These are phyloP conservation scores for Clarias laeviceps DNA, from an alignment of 2,797 vertebrate genomes.

Conservation along the genomic window DNA sequence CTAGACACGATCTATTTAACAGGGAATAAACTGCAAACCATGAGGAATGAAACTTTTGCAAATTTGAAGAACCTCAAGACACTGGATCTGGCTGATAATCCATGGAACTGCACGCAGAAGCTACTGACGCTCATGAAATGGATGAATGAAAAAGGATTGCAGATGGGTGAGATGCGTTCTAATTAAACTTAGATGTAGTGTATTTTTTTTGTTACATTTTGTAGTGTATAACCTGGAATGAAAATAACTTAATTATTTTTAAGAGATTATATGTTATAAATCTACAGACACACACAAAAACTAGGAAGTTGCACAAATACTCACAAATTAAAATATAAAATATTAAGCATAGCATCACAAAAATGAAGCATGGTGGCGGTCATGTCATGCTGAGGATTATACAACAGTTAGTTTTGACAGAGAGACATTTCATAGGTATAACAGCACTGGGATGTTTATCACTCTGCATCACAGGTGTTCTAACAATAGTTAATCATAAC, in stretches of 20 bases:
- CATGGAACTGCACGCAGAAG: constrained; percentile 82
- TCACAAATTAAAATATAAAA: neutral
- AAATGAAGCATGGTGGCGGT: neutral
- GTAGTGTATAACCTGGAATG: neutral
- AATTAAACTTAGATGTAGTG: neutral
- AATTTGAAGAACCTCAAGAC: constrained; percentile 58
- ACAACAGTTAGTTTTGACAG: too few relatives aligned
- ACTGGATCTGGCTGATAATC: constrained; percentile 77
- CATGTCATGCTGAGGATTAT: neutral
- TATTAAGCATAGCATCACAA: neutral
- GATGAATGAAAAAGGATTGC: constrained; percentile 67
- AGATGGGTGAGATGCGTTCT: constrained; percentile 68
- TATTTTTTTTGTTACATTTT: neutral
- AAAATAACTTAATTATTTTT: neutral
- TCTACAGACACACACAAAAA: neutral
- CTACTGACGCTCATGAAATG: constrained; percentile 68
- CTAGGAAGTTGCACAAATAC: neutral
- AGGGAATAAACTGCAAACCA: constrained; percentile 65
- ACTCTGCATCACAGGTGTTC: too few relatives aligned
- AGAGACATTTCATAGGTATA: too few relatives aligned
- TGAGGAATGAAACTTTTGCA: constrained; percentile 58
- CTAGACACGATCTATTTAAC: constrained; percentile 72
- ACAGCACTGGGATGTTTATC: too few relatives aligned
- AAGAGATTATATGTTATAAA: neutral
- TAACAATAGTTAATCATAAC: too few relatives aligned